Conservation (phyloP, 2,113 vertebrate species). For the Nothoprocta pentlandii region DNA sequence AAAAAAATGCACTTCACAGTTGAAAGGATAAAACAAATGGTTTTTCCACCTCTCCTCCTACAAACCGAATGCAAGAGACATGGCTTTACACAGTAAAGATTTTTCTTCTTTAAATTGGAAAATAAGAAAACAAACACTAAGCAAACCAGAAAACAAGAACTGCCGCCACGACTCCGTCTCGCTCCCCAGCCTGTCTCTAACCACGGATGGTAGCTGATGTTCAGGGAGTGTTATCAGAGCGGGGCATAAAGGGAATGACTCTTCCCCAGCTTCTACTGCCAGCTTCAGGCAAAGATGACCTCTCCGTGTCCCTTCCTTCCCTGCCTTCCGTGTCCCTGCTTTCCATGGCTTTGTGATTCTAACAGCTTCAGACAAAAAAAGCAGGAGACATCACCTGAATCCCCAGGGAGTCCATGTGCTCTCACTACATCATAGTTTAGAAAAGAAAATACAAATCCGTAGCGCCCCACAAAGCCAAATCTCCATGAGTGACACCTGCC, state of each 20-base stretch:
- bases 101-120: background rate
- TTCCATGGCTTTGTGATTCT: background rate
- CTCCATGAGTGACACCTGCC: background rate
- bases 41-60: background rate
- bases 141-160: background rate
- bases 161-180: background rate
- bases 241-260: no score
- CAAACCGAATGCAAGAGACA: background rate
- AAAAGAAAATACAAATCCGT: background rate
- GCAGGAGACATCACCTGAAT: background rate
- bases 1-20: background rate
- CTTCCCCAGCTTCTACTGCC: background rate
- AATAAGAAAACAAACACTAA: background rate
- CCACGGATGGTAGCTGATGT: background rate
- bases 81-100: background rate
- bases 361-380: background rate
- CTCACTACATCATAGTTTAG: background rate
- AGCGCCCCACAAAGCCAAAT: background rate
- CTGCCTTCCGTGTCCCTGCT: background rate
- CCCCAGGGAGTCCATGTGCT: background rate
- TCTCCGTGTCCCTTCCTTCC: background rate
- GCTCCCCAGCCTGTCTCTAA: background rate
- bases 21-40: background rate
- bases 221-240: background rate
- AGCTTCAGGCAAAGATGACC: background rate